Conservation (phyloP, 2,113 vertebrate genomes). For the Synchiropus splendidus region DNA sequence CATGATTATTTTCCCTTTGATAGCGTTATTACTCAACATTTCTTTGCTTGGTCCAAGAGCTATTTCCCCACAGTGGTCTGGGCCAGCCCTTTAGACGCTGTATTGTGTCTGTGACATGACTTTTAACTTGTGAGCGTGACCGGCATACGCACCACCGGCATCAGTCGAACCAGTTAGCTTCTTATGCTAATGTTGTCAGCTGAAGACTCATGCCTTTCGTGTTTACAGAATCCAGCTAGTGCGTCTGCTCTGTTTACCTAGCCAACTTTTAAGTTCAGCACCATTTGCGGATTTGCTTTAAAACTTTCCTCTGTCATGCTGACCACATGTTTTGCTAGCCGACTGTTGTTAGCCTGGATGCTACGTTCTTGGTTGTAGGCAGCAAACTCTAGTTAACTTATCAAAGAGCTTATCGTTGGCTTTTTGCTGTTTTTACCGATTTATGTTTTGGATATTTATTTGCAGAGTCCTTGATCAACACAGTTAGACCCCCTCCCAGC, state of each 20-base stretch:
- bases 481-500: slow-evolving; percentile 45
- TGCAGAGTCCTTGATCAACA: slow-evolving; percentile 16
- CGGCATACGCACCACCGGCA: slow-evolving; percentile 38
- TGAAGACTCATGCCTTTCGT: slow-evolving; percentile 1
- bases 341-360: too few species aligned
- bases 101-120: slow-evolving; percentile 8
- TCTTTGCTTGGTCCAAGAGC: too few species aligned
- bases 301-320: background rate
- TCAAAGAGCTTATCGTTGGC: too few species aligned
- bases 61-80: background rate
- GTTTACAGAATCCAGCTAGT: background rate
- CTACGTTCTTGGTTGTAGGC: too few species aligned
- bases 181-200: slow-evolving; percentile 29
- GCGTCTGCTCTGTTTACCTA: too few species aligned
- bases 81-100: background rate
- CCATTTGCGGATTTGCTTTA: background rate
- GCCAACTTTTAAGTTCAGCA: background rate
- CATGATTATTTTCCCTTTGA: slow-evolving; percentile 11
- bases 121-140: slow-evolving; percentile 23
- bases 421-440: too few species aligned
- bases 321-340: background rate
- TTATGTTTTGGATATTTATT: slow-evolving; percentile 15
- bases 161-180: slow-evolving; percentile 31
- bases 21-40: background rate
- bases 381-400: too few species aligned